phyloP scores from a whole-genome alignment of 2,113 vertebrate genomes.

The Ophthalmolycus amberensis region DNA sequence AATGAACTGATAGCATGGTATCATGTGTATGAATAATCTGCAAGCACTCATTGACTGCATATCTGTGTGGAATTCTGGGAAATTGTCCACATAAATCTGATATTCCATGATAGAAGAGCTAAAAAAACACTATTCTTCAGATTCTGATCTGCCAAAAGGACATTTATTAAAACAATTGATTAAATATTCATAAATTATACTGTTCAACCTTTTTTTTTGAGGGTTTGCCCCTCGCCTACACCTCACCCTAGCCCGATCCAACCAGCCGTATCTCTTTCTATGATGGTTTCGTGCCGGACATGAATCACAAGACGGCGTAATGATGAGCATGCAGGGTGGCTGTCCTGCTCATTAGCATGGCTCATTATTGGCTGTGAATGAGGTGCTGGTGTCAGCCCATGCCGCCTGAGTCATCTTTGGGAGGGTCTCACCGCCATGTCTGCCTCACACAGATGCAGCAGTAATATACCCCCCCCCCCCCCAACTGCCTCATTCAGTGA shows the following conservation, averaged over 20 bases:
- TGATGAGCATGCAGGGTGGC: slow-evolving; percentile 74
- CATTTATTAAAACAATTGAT: neutral
- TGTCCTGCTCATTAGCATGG: slow-evolving; percentile 83
- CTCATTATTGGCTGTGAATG: slow-evolving; percentile 84
- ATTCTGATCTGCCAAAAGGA: neutral
- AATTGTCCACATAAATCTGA: neutral
- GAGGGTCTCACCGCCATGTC: slow-evolving; percentile 75
- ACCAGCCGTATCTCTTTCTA: slow-evolving; percentile 56
- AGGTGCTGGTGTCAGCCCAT: slow-evolving; percentile 82
- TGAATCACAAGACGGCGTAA: slow-evolving; percentile 72
- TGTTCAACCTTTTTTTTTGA: neutral
- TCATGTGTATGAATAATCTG: slow-evolving; percentile 19
- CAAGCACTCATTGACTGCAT: neutral
- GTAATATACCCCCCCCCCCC: slow-evolving; percentile 6
- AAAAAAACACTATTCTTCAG: neutral
- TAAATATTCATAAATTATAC: neutral
- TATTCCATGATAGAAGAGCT: neutral
- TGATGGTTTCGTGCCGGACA: slow-evolving; percentile 65
- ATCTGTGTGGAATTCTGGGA: slow-evolving; percentile 15
- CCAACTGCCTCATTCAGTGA: slow-evolving; percentile 46
- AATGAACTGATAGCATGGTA: slow-evolving; percentile 30
- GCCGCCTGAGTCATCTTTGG: slow-evolving; percentile 79
- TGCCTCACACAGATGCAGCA: slow-evolving; percentile 59
- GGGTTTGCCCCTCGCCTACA: neutral
- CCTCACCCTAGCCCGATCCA: slow-evolving; percentile 3